phyloP scores from a whole-genome alignment of 1,140 invertebrate genomes.

The Steinernema feltiae region DNA sequence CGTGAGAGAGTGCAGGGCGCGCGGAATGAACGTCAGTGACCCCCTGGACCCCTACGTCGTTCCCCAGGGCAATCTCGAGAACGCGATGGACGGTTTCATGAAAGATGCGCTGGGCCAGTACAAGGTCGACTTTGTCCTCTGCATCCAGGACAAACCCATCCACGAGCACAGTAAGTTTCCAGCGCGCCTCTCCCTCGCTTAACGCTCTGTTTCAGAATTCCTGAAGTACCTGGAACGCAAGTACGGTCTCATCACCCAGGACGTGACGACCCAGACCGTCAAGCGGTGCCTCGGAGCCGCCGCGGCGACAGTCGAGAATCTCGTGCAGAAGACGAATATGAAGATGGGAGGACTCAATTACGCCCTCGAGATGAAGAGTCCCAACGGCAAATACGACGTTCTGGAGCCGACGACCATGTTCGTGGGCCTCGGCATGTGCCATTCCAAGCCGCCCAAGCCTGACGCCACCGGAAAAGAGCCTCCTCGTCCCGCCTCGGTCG shows the following conservation, averaged over 20 bases:
- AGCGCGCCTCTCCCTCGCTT: background rate
- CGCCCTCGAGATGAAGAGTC: conserved; percentile 19
- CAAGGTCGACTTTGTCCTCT: conserved; percentile 25
- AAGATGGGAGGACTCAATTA: conserved; percentile 43
- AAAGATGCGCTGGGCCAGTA: background rate
- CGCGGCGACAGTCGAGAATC: conserved; percentile 28
- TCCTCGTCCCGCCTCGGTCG: conserved; percentile 16
- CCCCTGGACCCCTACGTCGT: background rate
- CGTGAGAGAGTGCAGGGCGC: background rate
- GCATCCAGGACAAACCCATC: conserved; percentile 22
- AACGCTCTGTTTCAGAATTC: background rate
- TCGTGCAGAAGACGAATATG: conserved; percentile 37
- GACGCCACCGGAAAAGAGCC: background rate
- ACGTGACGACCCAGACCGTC: conserved; percentile 14
- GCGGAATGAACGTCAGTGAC: background rate
- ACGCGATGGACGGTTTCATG: background rate
- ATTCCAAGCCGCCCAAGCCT: conserved; percentile 27
- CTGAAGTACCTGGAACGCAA: conserved; percentile 19
- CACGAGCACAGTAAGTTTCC: conserved; percentile 17
- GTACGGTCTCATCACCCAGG: conserved; percentile 22
- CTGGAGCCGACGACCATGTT: background rate
- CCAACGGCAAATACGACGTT: background rate
- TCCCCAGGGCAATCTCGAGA: background rate
- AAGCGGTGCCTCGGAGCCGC: background rate
- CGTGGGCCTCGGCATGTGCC: conserved; percentile 34